These are phyloP conservation scores for Acromyrmex heyeri DNA, from an alignment of 1,140 invertebrate genomes.

Conservation along the genomic window DNA sequence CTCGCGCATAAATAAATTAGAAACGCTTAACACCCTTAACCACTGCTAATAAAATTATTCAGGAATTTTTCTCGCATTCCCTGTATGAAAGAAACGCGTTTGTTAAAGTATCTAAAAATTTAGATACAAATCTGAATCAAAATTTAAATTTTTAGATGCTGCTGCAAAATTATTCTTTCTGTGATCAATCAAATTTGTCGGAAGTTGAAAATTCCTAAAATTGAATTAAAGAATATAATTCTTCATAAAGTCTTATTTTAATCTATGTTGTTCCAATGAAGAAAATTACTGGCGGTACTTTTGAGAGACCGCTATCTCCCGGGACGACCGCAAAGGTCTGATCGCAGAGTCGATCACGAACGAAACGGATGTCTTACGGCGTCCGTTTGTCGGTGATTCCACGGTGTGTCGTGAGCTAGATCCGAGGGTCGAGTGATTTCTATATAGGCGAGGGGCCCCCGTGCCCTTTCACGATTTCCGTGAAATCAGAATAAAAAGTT, in stretches of 20 bases:
- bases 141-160: too few relatives aligned
- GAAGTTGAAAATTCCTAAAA: background rate
- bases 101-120: too few relatives aligned
- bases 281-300: background rate
- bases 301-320: background rate
- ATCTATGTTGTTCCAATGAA: background rate
- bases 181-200: background rate
- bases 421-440: constrained; percentile 23
- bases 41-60: background rate
- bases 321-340: background rate
- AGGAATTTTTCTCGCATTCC: background rate
- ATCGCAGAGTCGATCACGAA: constrained; percentile 9
- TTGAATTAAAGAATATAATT: background rate
- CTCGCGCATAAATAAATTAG: background rate
- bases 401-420: background rate
- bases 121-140: too few relatives aligned
- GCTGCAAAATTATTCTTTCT: too few relatives aligned
- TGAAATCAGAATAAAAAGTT: constrained; percentile 68
- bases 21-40: background rate
- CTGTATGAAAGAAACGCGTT: too few relatives aligned
- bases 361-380: background rate
- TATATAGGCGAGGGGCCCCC: background rate
- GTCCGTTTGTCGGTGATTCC: constrained; percentile 2
- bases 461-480: constrained; percentile 65
- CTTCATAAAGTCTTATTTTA: constrained; percentile 1